phyloP scores from a whole-genome alignment of 1,140 invertebrate species.

The Leguminivora glycinivorella region DNA sequence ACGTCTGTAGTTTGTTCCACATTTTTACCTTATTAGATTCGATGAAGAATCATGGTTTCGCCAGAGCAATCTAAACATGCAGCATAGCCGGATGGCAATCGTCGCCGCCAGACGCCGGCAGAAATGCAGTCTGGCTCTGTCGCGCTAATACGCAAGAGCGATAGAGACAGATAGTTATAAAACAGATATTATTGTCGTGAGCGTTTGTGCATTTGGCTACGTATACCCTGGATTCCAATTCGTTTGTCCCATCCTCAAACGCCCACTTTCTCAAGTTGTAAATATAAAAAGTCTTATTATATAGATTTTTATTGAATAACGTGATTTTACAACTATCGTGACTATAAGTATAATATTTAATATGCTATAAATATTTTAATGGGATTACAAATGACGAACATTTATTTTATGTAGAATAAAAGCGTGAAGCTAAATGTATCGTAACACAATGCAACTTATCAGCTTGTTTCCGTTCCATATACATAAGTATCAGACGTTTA shows the following conservation, averaged over 20 bases:
- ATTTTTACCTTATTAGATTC: no score
- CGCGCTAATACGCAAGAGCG: no score
- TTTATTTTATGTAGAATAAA: slow-evolving; percentile 19
- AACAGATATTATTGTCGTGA: no score
- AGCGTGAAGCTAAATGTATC: slow-evolving; percentile 26
- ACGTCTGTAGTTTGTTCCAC: no score
- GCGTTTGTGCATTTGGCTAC: no score
- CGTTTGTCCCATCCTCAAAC: no score
- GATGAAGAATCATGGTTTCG: not conserved
- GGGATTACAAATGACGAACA: slow-evolving; percentile 2
- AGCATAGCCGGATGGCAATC: no score
- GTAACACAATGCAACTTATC: not conserved
- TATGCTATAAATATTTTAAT: not conserved
- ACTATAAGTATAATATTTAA: not conserved
- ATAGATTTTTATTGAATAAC: not conserved
- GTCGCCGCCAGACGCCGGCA: no score
- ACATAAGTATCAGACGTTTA: not conserved
- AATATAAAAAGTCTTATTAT: not conserved
- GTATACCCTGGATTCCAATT: no score
- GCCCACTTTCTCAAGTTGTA: not conserved
- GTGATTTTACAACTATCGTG: not conserved
- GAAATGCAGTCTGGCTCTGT: no score
- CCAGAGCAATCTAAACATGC: not conserved
- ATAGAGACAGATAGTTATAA: no score
- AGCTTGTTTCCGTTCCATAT: not conserved